Evolutionary conservation across 2,797 vertebrate genomes (phyloP).

Genomic region (Gorsachius magnificus): DNA sequence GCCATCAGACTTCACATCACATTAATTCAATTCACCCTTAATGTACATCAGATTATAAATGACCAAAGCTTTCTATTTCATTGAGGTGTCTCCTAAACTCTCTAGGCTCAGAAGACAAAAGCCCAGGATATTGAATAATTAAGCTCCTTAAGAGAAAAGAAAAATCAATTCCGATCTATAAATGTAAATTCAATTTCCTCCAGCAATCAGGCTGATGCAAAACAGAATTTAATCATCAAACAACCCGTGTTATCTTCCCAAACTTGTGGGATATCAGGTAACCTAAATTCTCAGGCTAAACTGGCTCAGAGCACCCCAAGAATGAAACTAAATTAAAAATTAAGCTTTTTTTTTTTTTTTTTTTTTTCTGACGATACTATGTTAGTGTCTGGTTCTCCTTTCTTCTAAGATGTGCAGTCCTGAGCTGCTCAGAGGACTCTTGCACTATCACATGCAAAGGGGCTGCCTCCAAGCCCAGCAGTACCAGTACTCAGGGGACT

Average conservation of each 20-base stretch:
- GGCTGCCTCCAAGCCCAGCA: not conserved
- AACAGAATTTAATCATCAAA: not conserved
- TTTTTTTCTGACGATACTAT: not conserved
- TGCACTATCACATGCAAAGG: not conserved
- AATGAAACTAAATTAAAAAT: not conserved
- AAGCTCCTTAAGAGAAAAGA: conserved; percentile 26
- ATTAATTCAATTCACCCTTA: not conserved
- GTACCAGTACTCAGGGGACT: not conserved
- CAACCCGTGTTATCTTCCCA: not conserved
- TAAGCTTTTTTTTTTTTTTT: not conserved
- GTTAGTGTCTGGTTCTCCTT: not conserved
- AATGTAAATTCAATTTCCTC: not conserved
- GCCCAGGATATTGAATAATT: conserved; percentile 30
- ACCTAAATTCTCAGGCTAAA: not conserved
- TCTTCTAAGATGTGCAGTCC: not conserved
- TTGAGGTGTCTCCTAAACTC: not conserved
- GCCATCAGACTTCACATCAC: not conserved
- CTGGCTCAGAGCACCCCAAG: not conserved
- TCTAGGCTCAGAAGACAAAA: not conserved
- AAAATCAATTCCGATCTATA: conserved; percentile 29
- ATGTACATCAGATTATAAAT: conserved; percentile 2
- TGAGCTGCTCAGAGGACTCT: not conserved
- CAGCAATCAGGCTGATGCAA: not conserved
- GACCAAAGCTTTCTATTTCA: not conserved
- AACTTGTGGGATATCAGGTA: not conserved